Evolutionary conservation across 1,140 invertebrate species (phyloP).

Genomic region (Latrodectus geometricus): DNA sequence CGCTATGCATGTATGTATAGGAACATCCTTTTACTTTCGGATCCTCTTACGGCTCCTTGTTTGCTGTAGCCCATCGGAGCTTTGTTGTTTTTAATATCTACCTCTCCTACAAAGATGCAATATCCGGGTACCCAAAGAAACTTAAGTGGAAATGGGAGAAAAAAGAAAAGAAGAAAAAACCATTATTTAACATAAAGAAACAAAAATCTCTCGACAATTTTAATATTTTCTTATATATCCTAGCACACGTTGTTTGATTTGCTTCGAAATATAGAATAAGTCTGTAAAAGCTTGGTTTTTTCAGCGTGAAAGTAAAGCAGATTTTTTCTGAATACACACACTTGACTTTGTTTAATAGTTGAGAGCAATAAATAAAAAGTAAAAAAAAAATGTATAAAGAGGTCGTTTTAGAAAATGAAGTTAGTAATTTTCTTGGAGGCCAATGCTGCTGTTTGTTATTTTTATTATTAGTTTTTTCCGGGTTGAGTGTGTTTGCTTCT

Average conservation of each 20-base stretch:
- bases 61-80: not conserved
- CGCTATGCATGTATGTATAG: slow-evolving; percentile 18
- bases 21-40: slow-evolving; percentile 23
- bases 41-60: slow-evolving; percentile 15
- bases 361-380: too few relatives aligned
- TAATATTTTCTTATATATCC: not conserved
- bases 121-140: slow-evolving; percentile 27
- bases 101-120: slow-evolving; percentile 47
- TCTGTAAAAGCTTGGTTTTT: too few relatives aligned
- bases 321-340: too few relatives aligned
- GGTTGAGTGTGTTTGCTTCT: too few relatives aligned
- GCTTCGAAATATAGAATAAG: too few relatives aligned
- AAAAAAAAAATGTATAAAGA: too few relatives aligned
- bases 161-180: not conserved
- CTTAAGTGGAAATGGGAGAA: not conserved
- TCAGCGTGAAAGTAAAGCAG: too few relatives aligned
- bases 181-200: not conserved
- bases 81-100: slow-evolving; percentile 57
- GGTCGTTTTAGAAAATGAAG: too few relatives aligned
- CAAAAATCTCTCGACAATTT: slow-evolving; percentile 9
- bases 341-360: too few relatives aligned
- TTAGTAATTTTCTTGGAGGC: too few relatives aligned
- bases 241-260: not conserved
- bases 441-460: too few relatives aligned
- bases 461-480: too few relatives aligned